These are phyloP conservation scores for Odobenus rosmarus DNA, from an alignment of 2,113 vertebrate species.

Conservation along the genomic window DNA sequence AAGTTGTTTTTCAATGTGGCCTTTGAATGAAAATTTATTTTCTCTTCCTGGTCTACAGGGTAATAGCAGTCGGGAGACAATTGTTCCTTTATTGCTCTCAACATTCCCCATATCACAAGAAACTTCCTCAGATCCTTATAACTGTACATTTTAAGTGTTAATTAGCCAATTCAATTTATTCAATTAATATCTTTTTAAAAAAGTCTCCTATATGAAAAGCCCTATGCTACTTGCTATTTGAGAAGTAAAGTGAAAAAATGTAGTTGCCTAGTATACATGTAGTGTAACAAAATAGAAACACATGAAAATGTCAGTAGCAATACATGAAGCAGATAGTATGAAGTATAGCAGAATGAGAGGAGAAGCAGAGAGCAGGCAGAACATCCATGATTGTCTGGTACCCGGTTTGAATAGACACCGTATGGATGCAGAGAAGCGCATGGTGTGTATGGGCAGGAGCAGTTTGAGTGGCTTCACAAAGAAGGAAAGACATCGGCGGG, in stretches of 20 bases:
- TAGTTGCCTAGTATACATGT: not conserved
- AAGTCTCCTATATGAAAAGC: not conserved
- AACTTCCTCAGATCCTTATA: not conserved
- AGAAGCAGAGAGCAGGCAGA: not conserved
- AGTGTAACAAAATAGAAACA: not conserved
- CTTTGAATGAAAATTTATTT: conserved; percentile 32
- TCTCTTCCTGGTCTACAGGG: not conserved
- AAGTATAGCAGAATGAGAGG: not conserved
- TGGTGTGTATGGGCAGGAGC: not conserved
- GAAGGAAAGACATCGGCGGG: not conserved
- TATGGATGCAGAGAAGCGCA: not conserved
- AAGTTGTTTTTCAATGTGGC: not conserved
- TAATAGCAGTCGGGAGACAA: not conserved
- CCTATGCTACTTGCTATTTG: not conserved
- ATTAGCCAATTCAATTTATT: conserved; percentile 19
- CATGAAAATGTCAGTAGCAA: not conserved
- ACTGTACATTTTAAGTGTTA: not conserved
- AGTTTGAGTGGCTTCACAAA: not conserved
- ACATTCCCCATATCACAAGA: not conserved
- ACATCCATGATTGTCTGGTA: not conserved
- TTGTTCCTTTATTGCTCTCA: conserved; percentile 2
- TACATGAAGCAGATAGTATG: not conserved
- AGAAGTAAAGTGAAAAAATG: not conserved
- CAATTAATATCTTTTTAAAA: not conserved
- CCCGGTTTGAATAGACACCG: not conserved